Percentiles rank a stretch among this genome's conserved stretches.
These are phyloP conservation scores for Nycticorax nycticorax DNA, from an alignment of 2,113 vertebrate species.

Conservation along the genomic window DNA sequence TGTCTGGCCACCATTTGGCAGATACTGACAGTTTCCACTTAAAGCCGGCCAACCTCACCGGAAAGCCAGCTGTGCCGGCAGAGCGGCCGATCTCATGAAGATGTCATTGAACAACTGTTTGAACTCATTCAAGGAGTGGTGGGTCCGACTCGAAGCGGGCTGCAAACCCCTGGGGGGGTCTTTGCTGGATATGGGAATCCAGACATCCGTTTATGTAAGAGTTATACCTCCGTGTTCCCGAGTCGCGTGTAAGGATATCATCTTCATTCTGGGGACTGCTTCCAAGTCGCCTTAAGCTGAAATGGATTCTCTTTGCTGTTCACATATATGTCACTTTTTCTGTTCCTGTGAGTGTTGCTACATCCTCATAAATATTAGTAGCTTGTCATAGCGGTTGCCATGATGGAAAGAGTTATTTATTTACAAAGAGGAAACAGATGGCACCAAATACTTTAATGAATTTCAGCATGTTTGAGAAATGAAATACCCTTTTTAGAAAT, in stretches of 20 bases:
- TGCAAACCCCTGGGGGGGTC: not conserved
- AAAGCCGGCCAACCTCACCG: not conserved
- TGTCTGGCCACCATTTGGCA: constrained; percentile 58
- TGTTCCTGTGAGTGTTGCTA: not conserved
- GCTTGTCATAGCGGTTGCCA: not conserved
- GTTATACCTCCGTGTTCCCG: not conserved
- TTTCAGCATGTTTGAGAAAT: not conserved
- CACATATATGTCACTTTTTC: not conserved
- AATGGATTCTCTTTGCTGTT: not conserved
- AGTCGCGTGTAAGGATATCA: not conserved
- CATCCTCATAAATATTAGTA: not conserved
- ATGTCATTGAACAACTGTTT: not conserved
- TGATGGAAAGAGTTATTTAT: not conserved
- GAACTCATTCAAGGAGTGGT: not conserved
- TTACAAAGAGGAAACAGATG: constrained; percentile 12
- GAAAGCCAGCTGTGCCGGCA: constrained; percentile 25
- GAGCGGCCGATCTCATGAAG: not conserved
- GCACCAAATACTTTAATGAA: not conserved
- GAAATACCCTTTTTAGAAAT: not conserved
- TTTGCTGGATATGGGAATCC: not conserved
- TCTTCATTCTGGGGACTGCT: not conserved
- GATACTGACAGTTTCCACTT: constrained; percentile 33
- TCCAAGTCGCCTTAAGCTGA: not conserved
- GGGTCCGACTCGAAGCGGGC: not conserved
- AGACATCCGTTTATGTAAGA: not conserved